Base-by-base conservation (phyloP, 2,113 vertebrate genomes). In the Sisor rabdophorus region DNA sequence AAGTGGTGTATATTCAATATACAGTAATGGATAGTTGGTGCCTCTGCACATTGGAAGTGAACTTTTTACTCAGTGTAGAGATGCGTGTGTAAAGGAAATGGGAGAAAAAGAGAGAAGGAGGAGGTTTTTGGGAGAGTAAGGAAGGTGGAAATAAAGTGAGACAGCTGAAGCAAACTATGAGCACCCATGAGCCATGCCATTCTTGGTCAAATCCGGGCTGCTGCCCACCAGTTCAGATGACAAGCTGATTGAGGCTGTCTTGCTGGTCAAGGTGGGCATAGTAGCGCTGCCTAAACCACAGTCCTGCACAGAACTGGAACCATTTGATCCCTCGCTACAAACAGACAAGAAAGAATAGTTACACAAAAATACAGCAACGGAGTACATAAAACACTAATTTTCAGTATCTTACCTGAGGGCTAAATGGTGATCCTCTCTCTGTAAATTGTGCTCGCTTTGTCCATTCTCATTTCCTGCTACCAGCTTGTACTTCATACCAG, bases 401-500 rank as follows among this genome's bases (percentile, higher is more conserved):
- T n/a, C 32, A 47, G 32, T 19, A 40, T 24, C 65, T 89, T 89
- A 95, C 94, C 92, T 92, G 87, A 93, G 93, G 70, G 90, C 86
- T 75, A 93, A 83, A 5, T 91, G 63, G 76, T 93, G 92, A 70
- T 94, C 93, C 70, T 94, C 93, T 72, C 89, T 30, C 63, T 90
- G 87, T 86, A 92, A 84, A 83, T 91, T 92, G 85, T 80, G 84
- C 69, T 94, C 93, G 64, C 90, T 77, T 48, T 93, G 93, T 83
- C 94, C 94, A 52, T 95, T 95, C 87, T 95, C 94, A 79, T 91
- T 78, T 83, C 92, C 89, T n/a, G 74, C 44, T 32, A 93, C 93
- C 78, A 92, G 84, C 88, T 94, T 95, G 84, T 67, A 93, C 87
- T 94, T 94, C 70, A 93, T 86, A 48, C 93, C 92, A 79, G 93